Evolutionary conservation across 2,797 vertebrate genomes (phyloP), one percentile per base, ranked within the genome.

Genomic region (Lophotriccus pileatus): DNA sequence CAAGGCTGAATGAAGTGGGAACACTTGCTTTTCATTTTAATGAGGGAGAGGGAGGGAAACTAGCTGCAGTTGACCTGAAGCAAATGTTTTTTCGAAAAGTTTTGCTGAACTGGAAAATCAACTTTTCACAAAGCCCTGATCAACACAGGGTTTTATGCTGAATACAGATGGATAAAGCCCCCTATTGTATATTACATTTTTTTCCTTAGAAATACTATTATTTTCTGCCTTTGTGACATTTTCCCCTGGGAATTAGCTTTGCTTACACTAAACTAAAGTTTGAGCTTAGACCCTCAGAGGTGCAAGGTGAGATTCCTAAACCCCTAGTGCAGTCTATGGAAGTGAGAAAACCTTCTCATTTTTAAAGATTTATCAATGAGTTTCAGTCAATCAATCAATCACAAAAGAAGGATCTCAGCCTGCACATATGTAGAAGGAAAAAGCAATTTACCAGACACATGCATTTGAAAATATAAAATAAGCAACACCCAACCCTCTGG

Each of bases 91-190:
- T 78, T 88, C 88, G 79, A 17, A 81, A 94, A 94, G 70, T 95
- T 93, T 93, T 94, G 92, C 74, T 95, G 88, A 95, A 95, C 94
- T 96, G 94, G 95, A 95, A 95, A 95, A 96, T 95, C 95, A 95
- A 90, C 91, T 96, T 93, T 94, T 91, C 90, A 90, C 90, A 94
- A 95, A 88, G 77, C 52, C 63, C 52, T 88, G 63, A 96, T 95
- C 91, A 95, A 89, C 92, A 90, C 52, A 76, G 77, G 32, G 67
- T 76, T 94, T 92, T 52, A 76, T 39, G 50, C 62, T 84, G 90
- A 91, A 92, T 86, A 75, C 32, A 67, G 69, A 80, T 78, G 63
- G 76, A 92, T 84, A 93, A 92, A 85, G 7, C 1, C 7, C 41
- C 14, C 41, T 66, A 47, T 66, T 84, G 68, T 50, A 68, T 25